Evolutionary conservation across 2,113 vertebrate species (phyloP), one percentile per base, ranked within the genome.

Genomic region (Mugil cephalus): DNA sequence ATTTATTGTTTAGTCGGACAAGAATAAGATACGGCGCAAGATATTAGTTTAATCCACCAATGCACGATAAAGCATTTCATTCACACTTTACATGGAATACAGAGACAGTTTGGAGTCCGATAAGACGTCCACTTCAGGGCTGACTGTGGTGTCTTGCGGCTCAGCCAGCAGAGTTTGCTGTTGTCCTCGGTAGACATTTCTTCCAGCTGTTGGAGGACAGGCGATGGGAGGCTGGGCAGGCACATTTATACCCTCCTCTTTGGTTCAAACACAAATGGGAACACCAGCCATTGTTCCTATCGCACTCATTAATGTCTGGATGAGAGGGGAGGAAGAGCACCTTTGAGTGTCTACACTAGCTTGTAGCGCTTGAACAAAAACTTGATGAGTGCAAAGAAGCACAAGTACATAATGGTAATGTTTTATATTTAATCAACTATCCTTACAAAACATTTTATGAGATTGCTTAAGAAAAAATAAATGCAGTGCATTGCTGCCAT

Each of bases 271-370:
- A 94, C 55, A 74, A 43, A 60, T 93, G 90, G 13, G 92, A 91
- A 62, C 91, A 94, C 2, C 90, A 89, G 13, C 89, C 89, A 2
- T 94, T 93, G 35, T 70, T 87, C 30, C 11, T 63, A 13, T 17
- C 55, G 66, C 92, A 93, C 65, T 94, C 92, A 13, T 94, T 80
- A 4, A 91, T 69, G 68, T 94, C 92, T 93, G 65, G 17, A 56
- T 30, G 34, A 75, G 39, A 19, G n/a, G 18, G 4, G 51, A 1
- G 1, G 13, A 47, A 42, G 4, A 39, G 18, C 12, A 15, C 8
- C 1, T 47, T 47, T 47, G 2, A 30, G 2, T 30, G 2, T 30
- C 24, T 30, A 5, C 24, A 30, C 24, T 30, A 30, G n/a, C n/a
- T n/a, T n/a, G n/a, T n/a, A n/a, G 24, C 5, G 5, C 24, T 30